Percentiles rank a stretch among this genome's conserved stretches.
phyloP scores from a whole-genome alignment of 2,888 invertebrate genomes.

The Metopia argyrocephala region DNA sequence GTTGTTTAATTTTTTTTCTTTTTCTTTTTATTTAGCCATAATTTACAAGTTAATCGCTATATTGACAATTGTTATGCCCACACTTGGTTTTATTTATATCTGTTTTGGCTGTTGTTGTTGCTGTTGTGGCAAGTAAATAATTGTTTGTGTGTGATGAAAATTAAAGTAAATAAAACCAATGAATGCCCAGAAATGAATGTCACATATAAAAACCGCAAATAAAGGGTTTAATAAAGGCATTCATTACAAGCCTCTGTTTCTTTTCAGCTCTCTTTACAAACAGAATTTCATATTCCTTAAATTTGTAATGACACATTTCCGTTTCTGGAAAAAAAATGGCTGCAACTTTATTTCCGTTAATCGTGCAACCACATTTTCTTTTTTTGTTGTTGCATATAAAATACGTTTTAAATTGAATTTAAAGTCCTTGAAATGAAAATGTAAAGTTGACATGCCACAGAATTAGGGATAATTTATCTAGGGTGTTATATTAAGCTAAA shows the following conservation, averaged over 20 bases:
- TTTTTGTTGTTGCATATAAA: no score
- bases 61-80: neutral
- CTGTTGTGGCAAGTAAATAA: neutral
- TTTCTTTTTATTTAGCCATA: neutral
- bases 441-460: neutral
- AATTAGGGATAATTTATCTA: no score
- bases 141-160: neutral
- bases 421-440: neutral
- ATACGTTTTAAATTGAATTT: neutral
- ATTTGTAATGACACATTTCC: constrained; percentile 29
- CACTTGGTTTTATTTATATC: neutral
- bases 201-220: constrained; percentile 42
- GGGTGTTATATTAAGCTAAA: no score
- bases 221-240: constrained; percentile 33
- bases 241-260: neutral
- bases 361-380: neutral
- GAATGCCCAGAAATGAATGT: constrained; percentile 22
- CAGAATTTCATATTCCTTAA: constrained; percentile 7
- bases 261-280: no score
- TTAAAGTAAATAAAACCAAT: constrained; percentile 13
- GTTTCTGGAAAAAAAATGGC: neutral
- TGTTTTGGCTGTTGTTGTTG: neutral
- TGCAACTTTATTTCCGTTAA: constrained; percentile 25
- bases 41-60: neutral
- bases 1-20: no score